These are phyloP conservation scores for Maniola jurtina DNA, from an alignment of 1,140 invertebrate genomes.

Conservation along the genomic window DNA sequence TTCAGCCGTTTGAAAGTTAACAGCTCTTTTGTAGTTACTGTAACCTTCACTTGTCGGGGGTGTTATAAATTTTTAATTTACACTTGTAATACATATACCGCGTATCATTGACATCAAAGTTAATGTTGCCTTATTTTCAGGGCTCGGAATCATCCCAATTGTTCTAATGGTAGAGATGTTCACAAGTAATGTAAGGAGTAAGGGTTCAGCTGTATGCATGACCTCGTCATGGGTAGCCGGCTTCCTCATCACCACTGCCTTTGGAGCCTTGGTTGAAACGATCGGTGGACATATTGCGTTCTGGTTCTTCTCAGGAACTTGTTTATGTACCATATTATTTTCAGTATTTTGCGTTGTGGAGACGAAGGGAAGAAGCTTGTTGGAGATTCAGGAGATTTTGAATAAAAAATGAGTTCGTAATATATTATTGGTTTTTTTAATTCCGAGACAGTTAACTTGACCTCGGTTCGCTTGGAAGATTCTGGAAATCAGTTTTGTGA, in stretches of 20 bases:
- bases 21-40: no score
- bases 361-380: slow-evolving; percentile 41
- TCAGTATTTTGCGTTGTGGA: slow-evolving; percentile 37
- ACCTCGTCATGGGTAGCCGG: background rate
- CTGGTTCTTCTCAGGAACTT: slow-evolving; percentile 37
- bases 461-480: background rate
- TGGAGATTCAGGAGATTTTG: slow-evolving; percentile 35
- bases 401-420: slow-evolving; percentile 3
- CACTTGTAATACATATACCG: no score
- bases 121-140: no score
- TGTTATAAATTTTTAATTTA: no score
- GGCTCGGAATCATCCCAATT: slow-evolving; percentile 46
- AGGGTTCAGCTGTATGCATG: slow-evolving; percentile 15
- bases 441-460: no score
- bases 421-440: no score
- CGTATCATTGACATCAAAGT: no score
- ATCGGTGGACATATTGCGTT: slow-evolving; percentile 34
- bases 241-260: slow-evolving; percentile 24
- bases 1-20: no score
- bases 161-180: slow-evolving; percentile 46
- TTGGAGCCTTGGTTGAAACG: slow-evolving; percentile 26
- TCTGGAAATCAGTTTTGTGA: no score
- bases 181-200: slow-evolving; percentile 37
- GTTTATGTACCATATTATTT: slow-evolving; percentile 27
- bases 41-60: no score